Evolutionary conservation across 2,888 invertebrate genomes (phyloP).

Genomic region (Polydrusus tereticollis): DNA sequence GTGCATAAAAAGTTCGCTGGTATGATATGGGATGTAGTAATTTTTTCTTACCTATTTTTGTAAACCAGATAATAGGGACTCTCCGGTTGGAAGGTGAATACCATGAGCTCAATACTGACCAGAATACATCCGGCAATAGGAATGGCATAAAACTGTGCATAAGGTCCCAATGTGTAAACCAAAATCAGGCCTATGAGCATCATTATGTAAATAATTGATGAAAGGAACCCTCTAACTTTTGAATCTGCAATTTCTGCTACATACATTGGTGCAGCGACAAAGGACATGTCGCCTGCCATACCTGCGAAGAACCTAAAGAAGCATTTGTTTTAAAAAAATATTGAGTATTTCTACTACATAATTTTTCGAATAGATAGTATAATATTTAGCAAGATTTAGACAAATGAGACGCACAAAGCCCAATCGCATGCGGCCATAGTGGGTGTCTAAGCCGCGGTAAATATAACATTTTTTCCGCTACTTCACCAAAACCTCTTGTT

Average conservation of each 20-base stretch:
- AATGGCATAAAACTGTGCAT: conserved; percentile 55
- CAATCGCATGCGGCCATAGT: too few relatives aligned
- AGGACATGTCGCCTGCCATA: conserved; percentile 64
- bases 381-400: too few relatives aligned
- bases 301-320: conserved; percentile 60
- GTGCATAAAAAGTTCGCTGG: too few relatives aligned
- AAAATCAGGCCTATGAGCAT: conserved; percentile 63
- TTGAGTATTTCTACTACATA: background rate
- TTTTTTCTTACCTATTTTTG: conserved; percentile 57
- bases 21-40: background rate
- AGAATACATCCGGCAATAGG: conserved; percentile 56
- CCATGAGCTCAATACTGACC: conserved; percentile 58
- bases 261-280: conserved; percentile 65
- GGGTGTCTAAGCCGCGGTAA: too few relatives aligned
- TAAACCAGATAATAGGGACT: conserved; percentile 62
- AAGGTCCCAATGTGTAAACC: conserved; percentile 61
- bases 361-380: too few relatives aligned
- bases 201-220: conserved; percentile 63
- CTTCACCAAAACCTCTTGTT: too few relatives aligned
- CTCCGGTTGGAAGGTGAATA: conserved; percentile 64
- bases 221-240: conserved; percentile 63
- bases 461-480: too few relatives aligned
- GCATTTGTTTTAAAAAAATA: background rate
- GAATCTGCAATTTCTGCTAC: conserved; percentile 65
- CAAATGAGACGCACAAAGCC: too few relatives aligned